Evolutionary conservation across 64 coral and sea anemone genomes (phyloP).

Genomic region (Exaiptasia diaphana): DNA sequence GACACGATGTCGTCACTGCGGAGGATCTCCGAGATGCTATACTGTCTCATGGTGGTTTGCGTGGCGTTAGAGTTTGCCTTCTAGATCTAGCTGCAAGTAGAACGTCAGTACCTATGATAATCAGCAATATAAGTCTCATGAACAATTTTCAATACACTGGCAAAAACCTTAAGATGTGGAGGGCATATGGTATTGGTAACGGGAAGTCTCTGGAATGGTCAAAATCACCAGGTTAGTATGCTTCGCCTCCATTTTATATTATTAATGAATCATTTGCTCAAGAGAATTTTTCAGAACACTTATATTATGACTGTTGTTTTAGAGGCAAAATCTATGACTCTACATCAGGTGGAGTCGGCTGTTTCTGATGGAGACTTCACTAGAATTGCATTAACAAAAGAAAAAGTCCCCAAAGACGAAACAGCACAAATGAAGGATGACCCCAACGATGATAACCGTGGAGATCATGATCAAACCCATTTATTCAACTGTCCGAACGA

Average conservation of each 20-base stretch:
- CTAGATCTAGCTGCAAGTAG: not conserved
- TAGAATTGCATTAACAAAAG: not conserved
- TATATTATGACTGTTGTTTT: not conserved
- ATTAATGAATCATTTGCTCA: not conserved
- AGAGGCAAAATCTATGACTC: not conserved
- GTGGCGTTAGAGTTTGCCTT: not conserved
- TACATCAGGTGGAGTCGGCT: not conserved
- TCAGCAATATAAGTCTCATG: not conserved
- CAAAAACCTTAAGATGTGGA: not conserved
- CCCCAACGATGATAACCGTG: not conserved
- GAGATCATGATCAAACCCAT: not conserved
- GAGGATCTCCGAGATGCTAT: slow-evolving; percentile 15
- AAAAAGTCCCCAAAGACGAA: not conserved
- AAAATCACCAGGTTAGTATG: not conserved
- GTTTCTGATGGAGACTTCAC: not conserved
- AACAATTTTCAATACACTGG: slow-evolving; percentile 25
- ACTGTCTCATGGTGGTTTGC: not conserved
- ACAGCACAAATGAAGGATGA: not conserved
- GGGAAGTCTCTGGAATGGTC: not conserved
- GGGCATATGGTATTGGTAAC: not conserved
- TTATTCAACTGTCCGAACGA: not conserved
- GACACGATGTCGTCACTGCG: slow-evolving; percentile 7
- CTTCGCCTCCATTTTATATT: not conserved
- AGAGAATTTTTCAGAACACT: not conserved
- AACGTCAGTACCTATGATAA: not conserved